A percentile compares a stretch with the other conserved stretches of the same genome.
Conservation (phyloP, 2,113 vertebrate species). For the Stigmatopora argus region DNA sequence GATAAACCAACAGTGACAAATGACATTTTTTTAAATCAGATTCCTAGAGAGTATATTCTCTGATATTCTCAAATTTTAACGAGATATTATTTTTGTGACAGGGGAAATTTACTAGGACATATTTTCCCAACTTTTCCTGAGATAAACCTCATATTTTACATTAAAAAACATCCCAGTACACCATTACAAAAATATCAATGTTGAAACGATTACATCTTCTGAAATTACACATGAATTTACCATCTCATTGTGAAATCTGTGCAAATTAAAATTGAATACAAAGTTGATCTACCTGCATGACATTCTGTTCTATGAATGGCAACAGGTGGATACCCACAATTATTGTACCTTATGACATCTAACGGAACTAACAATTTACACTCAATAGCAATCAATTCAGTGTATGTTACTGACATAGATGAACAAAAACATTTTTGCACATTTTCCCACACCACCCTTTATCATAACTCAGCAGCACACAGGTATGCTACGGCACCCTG, state of each 20-base stretch:
- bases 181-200: no score
- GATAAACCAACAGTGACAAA: constrained; percentile 22
- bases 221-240: neutral
- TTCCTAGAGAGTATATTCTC: constrained; percentile 39
- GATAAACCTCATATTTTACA: neutral
- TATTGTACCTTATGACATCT: neutral
- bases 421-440: neutral
- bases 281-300: neutral
- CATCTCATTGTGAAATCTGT: neutral
- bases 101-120: constrained; percentile 14
- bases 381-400: no score
- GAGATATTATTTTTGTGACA: constrained; percentile 32
- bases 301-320: neutral
- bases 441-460: neutral
- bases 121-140: neutral
- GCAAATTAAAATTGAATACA: neutral
- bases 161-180: neutral
- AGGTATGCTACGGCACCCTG: neutral
- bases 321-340: neutral
- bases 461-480: neutral
- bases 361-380: neutral
- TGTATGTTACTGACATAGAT: no score
- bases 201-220: neutral
- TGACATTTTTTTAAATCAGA: constrained; percentile 44
- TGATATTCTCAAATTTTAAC: constrained; percentile 39